These are phyloP conservation scores for Pristis pectinata DNA, from an alignment of 2,797 vertebrate genomes.

Conservation along the genomic window DNA sequence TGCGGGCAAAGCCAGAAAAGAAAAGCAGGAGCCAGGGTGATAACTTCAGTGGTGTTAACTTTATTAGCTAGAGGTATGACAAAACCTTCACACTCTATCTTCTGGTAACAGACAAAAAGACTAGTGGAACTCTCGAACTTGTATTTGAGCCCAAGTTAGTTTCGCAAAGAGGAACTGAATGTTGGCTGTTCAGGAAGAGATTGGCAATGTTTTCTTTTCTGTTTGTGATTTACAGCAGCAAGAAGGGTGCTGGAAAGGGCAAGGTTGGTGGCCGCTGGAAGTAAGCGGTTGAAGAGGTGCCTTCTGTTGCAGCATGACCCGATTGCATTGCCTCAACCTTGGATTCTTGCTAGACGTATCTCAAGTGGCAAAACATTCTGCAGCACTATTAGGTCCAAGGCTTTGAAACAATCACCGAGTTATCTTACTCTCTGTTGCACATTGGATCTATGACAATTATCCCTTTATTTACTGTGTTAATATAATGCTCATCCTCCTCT, in stretches of 20 bases:
- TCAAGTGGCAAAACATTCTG: slow-evolving; percentile 38
- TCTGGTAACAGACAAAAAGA: too few relatives aligned
- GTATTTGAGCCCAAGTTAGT: slow-evolving; percentile 41
- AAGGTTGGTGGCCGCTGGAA: slow-evolving; percentile 89
- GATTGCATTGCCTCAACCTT: slow-evolving; percentile 10
- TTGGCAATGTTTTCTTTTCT: slow-evolving; percentile 24
- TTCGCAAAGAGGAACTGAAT: slow-evolving; percentile 42
- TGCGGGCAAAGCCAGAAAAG: background rate
- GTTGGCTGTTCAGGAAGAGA: background rate
- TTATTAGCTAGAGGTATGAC: background rate
- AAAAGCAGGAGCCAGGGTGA: background rate
- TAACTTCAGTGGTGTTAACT: background rate
- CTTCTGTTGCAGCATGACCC: slow-evolving; percentile 38
- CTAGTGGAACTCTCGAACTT: background rate
- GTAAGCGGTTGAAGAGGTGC: slow-evolving; percentile 55
- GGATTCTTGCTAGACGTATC: slow-evolving; percentile 43
- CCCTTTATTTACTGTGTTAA: slow-evolving; percentile 30
- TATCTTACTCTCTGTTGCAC: slow-evolving; percentile 43
- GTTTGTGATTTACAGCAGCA: slow-evolving; percentile 74
- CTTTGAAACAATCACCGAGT: slow-evolving; percentile 44
- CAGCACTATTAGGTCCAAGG: slow-evolving; percentile 40
- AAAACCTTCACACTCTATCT: too few relatives aligned
- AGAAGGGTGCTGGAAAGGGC: slow-evolving; percentile 81
- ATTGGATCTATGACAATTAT: background rate
- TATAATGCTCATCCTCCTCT: slow-evolving; percentile 1